Base-by-base conservation (phyloP, 2,113 vertebrate genomes). In the Prunella himalayana region DNA sequence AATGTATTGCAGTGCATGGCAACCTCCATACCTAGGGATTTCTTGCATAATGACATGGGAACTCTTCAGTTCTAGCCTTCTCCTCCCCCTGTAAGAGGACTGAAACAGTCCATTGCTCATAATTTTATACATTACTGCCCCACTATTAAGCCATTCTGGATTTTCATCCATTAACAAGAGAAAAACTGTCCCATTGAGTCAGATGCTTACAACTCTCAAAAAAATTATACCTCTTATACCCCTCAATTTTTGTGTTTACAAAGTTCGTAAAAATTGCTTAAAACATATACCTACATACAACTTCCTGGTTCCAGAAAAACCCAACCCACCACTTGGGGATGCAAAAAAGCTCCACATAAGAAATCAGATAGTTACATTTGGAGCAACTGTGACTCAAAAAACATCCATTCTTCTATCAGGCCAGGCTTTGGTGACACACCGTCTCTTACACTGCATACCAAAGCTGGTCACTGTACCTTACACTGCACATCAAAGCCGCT, bases 1-100 rank as follows among this genome's bases (percentile, higher is more conserved):
- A 86, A 91, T 25, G 53, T 47, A 96, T 21, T 95, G 70, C 61
- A 95, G 91, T 81, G 81, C 57, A 85, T 37, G 81, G 83, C 75
- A 93, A 57, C 45, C 45, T 86, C 44, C 73, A 53, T 73, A 86
- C 65, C 78, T 44, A 66, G 95, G 86, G 91, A 95, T 76, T 95
- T 95, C 25, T 44, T 76, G 75, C 35, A 90, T 80, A 92, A 92
- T 17, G 33, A 64, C 56, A 95, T 7, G 28, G 76, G 42, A 86
- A 73, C 82, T 78, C 76, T 64, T 92, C 69, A 70, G 23, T 93
- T 88, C 47, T 30, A 89, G 70, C 20, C 50, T 60, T 15, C n/a
- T 80, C 42, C 49, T 90, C 41, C 78, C 57, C 61, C 81, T 92
- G 45, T 37, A 82, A 69, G 23, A 66, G 45, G 39, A 66, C 28